These are phyloP conservation scores for Chirona hameri DNA, from an alignment of 2,888 invertebrate genomes.

Conservation along the genomic window DNA sequence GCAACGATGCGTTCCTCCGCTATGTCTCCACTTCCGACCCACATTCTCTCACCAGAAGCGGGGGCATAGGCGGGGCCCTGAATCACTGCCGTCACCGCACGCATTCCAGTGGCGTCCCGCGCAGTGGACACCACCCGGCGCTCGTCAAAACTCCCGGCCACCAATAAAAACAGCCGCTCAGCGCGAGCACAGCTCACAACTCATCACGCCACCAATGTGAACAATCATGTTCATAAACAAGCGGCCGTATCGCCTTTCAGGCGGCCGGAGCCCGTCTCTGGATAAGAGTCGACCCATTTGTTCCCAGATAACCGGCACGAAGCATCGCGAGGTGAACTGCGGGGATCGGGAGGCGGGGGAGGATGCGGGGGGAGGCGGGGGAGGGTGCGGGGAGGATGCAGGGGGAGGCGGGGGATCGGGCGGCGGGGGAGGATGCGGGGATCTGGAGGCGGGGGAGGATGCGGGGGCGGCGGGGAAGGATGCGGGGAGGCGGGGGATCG, in stretches of 20 bases:
- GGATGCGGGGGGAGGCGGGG: no score
- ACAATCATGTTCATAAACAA: constrained; percentile 10
- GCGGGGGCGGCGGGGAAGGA: no score
- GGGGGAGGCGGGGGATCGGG: no score
- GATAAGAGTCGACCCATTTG: background rate
- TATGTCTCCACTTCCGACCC: background rate
- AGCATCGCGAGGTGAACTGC: no score
- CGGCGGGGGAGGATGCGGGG: no score
- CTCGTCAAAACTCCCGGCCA: background rate
- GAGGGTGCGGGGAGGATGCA: no score
- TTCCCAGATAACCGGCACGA: background rate
- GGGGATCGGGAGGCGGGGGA: no score
- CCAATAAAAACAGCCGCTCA: background rate
- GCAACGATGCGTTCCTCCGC: no score
- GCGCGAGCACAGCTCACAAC: background rate
- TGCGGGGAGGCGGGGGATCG: no score
- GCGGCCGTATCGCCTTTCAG: background rate
- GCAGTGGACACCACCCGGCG: background rate
- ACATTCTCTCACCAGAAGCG: background rate
- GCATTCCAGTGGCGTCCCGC: background rate
- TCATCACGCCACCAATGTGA: background rate
- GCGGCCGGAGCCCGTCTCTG: background rate
- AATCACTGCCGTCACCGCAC: background rate
- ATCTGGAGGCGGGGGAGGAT: no score
- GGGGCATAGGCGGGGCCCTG: background rate